These are phyloP conservation scores for Idaea aversata DNA, from an alignment of 2,888 invertebrate species.

Conservation along the genomic window DNA sequence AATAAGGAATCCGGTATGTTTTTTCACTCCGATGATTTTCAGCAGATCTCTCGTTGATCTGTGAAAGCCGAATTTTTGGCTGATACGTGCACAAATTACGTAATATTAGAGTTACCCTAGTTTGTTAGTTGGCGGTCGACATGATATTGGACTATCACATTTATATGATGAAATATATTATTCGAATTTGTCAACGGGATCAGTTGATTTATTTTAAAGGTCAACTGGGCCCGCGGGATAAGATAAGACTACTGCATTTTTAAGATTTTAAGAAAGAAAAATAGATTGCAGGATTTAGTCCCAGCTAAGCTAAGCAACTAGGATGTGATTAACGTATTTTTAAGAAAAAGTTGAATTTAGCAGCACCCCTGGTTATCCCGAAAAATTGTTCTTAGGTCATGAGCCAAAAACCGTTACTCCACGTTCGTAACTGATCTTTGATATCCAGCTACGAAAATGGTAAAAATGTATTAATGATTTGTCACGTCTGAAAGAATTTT, in stretches of 20 bases:
- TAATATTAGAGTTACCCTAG: constrained; percentile 54
- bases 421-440: no score
- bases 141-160: constrained; percentile 21
- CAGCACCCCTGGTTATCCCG: no score
- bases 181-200: neutral
- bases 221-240: neutral
- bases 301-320: no score
- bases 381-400: no score
- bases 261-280: no score
- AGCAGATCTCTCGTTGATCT: constrained; percentile 75
- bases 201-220: neutral
- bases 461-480: no score
- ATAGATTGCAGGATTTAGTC: no score
- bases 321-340: no score
- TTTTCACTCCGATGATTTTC: constrained; percentile 71
- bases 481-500: no score
- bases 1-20: constrained; percentile 57
- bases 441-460: no score
- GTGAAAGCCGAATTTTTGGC: constrained; percentile 69
- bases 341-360: no score
- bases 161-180: neutral
- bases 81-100: constrained; percentile 62
- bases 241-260: neutral
- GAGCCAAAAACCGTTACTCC: no score
- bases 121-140: constrained; percentile 42